Percentiles rank a stretch among this genome's conserved stretches.
These are phyloP conservation scores for Heliconius melpomene DNA, from an alignment of 1,140 invertebrate species.

Conservation along the genomic window DNA sequence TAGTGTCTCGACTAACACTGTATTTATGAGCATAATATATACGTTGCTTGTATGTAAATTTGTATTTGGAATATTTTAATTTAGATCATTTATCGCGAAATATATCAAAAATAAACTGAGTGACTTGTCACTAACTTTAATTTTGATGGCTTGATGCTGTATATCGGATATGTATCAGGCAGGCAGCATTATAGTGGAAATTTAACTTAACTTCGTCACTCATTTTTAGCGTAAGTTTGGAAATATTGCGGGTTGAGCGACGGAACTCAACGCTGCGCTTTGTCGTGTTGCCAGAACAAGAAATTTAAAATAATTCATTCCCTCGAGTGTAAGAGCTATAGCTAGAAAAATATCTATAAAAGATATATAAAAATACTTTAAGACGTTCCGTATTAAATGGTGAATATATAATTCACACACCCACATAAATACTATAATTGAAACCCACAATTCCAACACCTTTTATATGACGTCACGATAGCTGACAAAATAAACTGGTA, in stretches of 20 bases:
- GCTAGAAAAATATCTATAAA: not conserved
- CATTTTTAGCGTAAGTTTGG: not conserved
- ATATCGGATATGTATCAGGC: not conserved
- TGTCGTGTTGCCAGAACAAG: too few relatives aligned
- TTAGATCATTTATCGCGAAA: too few relatives aligned
- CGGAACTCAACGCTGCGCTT: not conserved
- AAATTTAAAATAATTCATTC: not conserved
- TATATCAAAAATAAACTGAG: too few relatives aligned
- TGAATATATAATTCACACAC: too few relatives aligned
- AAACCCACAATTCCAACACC: too few relatives aligned
- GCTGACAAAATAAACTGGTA: not conserved
- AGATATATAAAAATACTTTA: too few relatives aligned
- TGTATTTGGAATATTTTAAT: not conserved
- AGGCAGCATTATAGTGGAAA: not conserved
- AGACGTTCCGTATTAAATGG: too few relatives aligned
- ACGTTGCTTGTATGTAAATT: not conserved
- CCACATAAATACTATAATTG: too few relatives aligned
- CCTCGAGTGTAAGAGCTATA: too few relatives aligned
- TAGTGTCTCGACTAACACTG: constrained; percentile 3
- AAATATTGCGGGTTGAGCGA: not conserved
- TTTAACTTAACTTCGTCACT: not conserved
- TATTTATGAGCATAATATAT: not conserved
- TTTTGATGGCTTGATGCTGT: not conserved
- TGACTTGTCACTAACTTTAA: too few relatives aligned
- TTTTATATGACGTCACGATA: too few relatives aligned